Evolutionary conservation across 2,113 vertebrate species (phyloP).

Genomic region (Willisornis vidua): DNA sequence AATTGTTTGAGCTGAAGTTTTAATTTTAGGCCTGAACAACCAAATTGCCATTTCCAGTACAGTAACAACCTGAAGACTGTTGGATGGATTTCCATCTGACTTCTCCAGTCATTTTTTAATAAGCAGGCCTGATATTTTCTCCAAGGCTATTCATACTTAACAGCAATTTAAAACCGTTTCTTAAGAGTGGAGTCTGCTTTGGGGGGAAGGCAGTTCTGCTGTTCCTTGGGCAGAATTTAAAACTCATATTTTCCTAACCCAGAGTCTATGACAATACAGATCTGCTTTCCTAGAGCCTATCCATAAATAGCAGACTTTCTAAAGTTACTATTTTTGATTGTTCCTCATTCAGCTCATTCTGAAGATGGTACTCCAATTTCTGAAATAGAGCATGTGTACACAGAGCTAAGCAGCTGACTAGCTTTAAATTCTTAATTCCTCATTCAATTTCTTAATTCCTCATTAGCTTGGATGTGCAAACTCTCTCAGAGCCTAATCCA

Average conservation of each 20-base stretch:
- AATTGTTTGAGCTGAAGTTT: neutral
- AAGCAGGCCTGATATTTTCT: neutral
- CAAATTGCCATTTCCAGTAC: neutral
- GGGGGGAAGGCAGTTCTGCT: neutral
- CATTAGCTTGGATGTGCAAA: neutral
- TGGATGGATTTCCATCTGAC: neutral
- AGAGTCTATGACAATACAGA: neutral
- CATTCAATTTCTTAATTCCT: slow-evolving; percentile 21
- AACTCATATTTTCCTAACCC: neutral
- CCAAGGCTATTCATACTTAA: neutral
- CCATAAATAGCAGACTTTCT: neutral
- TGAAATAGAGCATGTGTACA: neutral
- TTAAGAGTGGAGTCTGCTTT: neutral
- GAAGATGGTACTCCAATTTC: neutral
- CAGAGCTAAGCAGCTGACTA: neutral
- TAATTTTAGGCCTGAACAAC: neutral
- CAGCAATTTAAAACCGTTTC: neutral
- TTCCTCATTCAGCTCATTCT: neutral
- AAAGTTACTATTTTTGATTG: neutral
- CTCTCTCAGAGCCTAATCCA: neutral
- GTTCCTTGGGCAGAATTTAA: neutral
- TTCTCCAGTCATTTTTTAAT: neutral
- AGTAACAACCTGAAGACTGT: neutral
- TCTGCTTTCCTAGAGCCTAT: neutral
- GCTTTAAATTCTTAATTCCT: neutral